Conservation (phyloP, 1,140 invertebrate species). For the Cotesia typhae region DNA sequence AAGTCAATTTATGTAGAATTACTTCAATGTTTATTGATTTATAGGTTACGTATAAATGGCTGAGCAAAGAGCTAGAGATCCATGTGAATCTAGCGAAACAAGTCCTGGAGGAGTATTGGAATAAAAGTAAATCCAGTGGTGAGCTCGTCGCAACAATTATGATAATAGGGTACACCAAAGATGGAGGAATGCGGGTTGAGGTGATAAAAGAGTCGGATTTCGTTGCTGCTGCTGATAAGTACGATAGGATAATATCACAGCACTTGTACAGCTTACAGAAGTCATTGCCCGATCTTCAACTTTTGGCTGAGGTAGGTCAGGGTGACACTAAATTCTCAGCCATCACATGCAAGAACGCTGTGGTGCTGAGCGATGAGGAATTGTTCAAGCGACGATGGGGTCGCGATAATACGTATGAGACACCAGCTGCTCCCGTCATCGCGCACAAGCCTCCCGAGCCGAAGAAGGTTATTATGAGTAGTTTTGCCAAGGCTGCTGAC, state of each 20-base stretch:
- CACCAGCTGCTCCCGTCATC: not conserved
- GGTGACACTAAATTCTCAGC: slow-evolving; percentile 55
- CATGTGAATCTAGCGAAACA: slow-evolving; percentile 62
- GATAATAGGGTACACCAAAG: slow-evolving; percentile 54
- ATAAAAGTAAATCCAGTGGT: slow-evolving; percentile 48
- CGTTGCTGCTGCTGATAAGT: slow-evolving; percentile 51
- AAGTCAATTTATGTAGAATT: slow-evolving; percentile 1
- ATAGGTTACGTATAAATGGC: slow-evolving; percentile 63
- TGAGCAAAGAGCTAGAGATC: slow-evolving; percentile 59
- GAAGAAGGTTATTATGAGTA: slow-evolving; percentile 2
- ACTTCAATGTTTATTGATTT: slow-evolving; percentile 28
- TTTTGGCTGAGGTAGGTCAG: slow-evolving; percentile 48
- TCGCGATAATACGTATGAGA: not conserved
- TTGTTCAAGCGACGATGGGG: slow-evolving; percentile 40
- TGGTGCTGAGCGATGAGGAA: slow-evolving; percentile 50
- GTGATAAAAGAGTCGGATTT: slow-evolving; percentile 54
- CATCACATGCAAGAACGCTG: slow-evolving; percentile 54
- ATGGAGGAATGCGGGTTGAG: slow-evolving; percentile 56
- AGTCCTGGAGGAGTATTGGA: slow-evolving; percentile 54
- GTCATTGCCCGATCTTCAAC: slow-evolving; percentile 49
- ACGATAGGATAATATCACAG: slow-evolving; percentile 53
- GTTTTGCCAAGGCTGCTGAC: not conserved
- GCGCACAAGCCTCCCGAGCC: not conserved
- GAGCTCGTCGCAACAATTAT: slow-evolving; percentile 52
- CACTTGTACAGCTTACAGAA: slow-evolving; percentile 64